Evolutionary conservation across 92 coral and sea anemone genomes (phyloP).

Genomic region (Pocillopora meandrina): DNA sequence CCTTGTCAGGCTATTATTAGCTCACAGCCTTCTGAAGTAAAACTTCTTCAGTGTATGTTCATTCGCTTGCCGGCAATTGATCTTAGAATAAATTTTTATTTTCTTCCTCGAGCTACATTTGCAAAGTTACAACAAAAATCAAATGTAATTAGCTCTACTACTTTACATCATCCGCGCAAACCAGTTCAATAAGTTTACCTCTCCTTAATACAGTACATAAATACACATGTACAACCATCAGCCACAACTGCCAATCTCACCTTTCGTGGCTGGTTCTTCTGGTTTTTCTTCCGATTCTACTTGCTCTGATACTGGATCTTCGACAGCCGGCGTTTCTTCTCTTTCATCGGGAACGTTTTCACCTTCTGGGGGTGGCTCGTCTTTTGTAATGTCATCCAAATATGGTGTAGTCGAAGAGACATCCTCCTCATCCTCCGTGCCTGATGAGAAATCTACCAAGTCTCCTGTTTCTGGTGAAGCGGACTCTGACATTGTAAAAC

Average conservation of each 20-base stretch:
- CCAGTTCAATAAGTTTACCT: too few species aligned
- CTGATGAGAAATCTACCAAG: constrained; percentile 23
- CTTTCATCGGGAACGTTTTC: constrained; percentile 34
- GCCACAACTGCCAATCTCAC: background rate
- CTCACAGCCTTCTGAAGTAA: too few species aligned
- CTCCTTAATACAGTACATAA: too few species aligned
- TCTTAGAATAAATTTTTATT: background rate
- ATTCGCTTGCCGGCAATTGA: background rate
- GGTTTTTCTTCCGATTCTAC: constrained; percentile 40
- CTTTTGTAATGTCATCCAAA: constrained; percentile 13
- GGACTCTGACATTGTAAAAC: constrained; percentile 27
- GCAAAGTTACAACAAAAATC: background rate
- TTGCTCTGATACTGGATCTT: constrained; percentile 27
- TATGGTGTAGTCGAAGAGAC: constrained; percentile 34
- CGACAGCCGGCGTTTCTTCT: constrained; percentile 38
- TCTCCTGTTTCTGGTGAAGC: constrained; percentile 14
- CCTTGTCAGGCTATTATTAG: constrained; percentile 74
- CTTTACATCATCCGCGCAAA: too few species aligned
- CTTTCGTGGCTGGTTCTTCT: constrained; percentile 21
- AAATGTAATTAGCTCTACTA: background rate
- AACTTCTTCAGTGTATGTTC: background rate
- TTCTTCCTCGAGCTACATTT: background rate
- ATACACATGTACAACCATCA: background rate
- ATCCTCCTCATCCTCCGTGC: constrained; percentile 7
- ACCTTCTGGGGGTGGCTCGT: constrained; percentile 16